Percentiles rank a stretch among this genome's conserved stretches.
phyloP scores from a whole-genome alignment of 2,888 invertebrate species.

The Stictocephala bisonia region DNA sequence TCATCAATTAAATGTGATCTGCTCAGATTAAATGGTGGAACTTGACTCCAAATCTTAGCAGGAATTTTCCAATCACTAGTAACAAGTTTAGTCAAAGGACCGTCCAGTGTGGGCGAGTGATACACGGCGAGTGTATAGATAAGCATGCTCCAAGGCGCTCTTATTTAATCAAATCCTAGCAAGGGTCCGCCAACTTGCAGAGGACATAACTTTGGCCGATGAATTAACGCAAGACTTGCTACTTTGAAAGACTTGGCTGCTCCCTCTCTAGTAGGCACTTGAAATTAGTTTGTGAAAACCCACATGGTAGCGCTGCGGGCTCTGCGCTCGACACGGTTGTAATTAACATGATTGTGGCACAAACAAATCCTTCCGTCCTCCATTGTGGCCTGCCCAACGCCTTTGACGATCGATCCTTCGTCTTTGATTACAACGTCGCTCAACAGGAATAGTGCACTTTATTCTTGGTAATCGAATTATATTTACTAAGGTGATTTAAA shows the following conservation, averaged over 20 bases:
- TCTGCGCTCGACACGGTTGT: conserved; percentile 2
- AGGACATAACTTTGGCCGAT: conserved; percentile 48
- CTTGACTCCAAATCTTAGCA: conserved; percentile 22
- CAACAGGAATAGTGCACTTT: no score
- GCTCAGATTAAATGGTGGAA: no score
- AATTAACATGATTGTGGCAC: conserved; percentile 35
- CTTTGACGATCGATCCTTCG: background rate
- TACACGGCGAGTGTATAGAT: conserved; percentile 45
- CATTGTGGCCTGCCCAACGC: background rate
- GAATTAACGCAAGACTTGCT: conserved; percentile 55
- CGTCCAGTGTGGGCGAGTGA: background rate
- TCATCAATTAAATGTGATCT: no score
- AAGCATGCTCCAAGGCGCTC: conserved; percentile 36
- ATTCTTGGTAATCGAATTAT: no score
- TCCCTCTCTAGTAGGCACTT: conserved; percentile 36
- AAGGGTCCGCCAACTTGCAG: background rate
- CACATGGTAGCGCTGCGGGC: conserved; percentile 31
- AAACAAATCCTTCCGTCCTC: conserved; percentile 11
- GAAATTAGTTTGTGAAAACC: conserved; percentile 49
- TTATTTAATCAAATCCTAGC: conserved; percentile 46
- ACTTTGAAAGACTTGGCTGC: conserved; percentile 53
- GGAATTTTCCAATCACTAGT: conserved; percentile 40
- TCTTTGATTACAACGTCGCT: background rate
- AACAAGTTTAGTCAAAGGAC: conserved; percentile 19
- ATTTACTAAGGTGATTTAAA: no score